phyloP scores from a whole-genome alignment of 2,797 vertebrate species.

The Echeneis naucrates region DNA sequence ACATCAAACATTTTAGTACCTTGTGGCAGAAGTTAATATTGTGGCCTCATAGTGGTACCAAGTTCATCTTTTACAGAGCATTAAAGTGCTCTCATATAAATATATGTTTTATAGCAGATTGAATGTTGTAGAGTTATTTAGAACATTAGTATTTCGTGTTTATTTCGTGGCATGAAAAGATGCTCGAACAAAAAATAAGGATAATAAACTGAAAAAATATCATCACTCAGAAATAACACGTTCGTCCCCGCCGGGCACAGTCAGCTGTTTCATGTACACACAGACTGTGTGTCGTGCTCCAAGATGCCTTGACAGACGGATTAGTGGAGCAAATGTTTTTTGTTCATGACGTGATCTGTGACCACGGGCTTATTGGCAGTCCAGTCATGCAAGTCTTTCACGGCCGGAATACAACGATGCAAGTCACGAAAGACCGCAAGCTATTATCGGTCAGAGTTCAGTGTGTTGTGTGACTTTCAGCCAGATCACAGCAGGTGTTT shows the following conservation, averaged over 20 bases:
- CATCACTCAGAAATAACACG: too few species aligned
- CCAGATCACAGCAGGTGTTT: slow-evolving; percentile 1
- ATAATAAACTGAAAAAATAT: too few species aligned
- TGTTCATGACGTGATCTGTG: background rate
- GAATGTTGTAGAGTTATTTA: too few species aligned
- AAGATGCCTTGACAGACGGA: background rate
- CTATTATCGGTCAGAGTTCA: slow-evolving; percentile 1
- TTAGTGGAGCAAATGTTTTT: background rate
- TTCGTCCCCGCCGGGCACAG: too few species aligned
- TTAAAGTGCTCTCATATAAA: background rate
- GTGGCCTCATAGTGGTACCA: background rate
- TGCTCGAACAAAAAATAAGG: too few species aligned
- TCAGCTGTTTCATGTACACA: too few species aligned
- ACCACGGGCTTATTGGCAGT: background rate
- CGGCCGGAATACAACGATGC: background rate
- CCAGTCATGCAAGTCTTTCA: background rate
- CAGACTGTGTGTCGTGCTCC: background rate
- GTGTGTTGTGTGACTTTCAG: background rate
- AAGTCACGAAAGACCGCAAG: background rate
- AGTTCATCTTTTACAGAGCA: background rate
- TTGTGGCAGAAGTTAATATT: background rate
- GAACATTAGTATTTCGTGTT: background rate
- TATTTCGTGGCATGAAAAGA: too few species aligned
- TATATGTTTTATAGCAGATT: background rate
- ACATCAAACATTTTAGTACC: background rate